Base-by-base conservation (phyloP, 2,797 vertebrate species). In the Bufotes viridis region DNA sequence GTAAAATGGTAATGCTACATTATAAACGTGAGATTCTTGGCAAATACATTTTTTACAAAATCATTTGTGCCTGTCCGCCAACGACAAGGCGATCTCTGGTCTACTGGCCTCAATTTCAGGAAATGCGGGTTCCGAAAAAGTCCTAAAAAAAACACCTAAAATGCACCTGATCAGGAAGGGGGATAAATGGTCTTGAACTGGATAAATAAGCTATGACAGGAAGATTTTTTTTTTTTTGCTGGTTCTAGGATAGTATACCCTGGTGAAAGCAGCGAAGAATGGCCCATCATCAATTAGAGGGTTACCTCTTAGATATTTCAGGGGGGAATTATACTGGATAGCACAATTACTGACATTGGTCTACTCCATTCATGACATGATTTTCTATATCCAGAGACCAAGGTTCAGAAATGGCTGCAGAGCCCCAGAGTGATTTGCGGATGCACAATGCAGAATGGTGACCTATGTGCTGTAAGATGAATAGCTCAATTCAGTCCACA, bases 361-460 rank as follows among this genome's bases (percentile, higher is more conserved):
- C 29, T 70, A 7, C 67, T 18, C 29, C 29, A 72, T 42, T 72
- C 11, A 29, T 70, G 10, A 67, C 14, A 20, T 42, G 15, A 18
- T 20, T 20, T 17, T 34, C 69, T 72, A 42, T 72, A 42, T 20
- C 29, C 20, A 1, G 29, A 69, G 67, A 17, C 58, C 10, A 9
- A 14, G 6, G 2, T 26, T 26, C 22, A 69, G 65, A 69, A 72
- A 72, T 34, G 29, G 29, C 4, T 20, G 72, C 34, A 20, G 72
- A 29, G 34, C 0, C 18, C 1, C 34, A 51, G 42, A 22, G 72
- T 4, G 42, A 51, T 51, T 22, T 22, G 72, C 34, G 7, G 75
- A 55, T 24, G 22, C n/a, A 78, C 75, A 78, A 78, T 78, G 51
- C 51, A 78, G 75, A 78, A 53, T 55, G 75, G 51, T 55, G 75